Evolutionary conservation across 2,888 invertebrate genomes (phyloP), one percentile per base, ranked within the genome.

Genomic region (Halictus ligatus): DNA sequence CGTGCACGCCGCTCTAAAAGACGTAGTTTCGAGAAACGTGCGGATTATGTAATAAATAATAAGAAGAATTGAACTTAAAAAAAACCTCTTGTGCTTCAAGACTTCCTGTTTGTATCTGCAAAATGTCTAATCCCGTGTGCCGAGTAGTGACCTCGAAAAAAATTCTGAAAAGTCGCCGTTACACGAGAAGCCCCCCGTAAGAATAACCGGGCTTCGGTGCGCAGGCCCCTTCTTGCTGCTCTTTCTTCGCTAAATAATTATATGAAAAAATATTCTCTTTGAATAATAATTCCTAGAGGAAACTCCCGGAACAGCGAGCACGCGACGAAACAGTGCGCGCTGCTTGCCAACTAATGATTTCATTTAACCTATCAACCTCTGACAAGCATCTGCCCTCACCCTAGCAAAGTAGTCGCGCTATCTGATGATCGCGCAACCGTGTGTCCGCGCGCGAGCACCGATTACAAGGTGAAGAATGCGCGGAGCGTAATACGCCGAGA

Each of bases 401-500:
- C 75, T 67, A n/a, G 77, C 78, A 76, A 81, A 82, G 69, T 75
- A 79, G 67, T 46, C 60, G 58, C 75, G 81, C 15, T 83, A 69
- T 80, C 73, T 0, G 4, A 67, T 43, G 74, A 80, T 87, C 83
- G 76, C 71, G 54, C 64, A 48, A 40, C 78, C 71, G 64, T 64
- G 69, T 78, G 64, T 67, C 75, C 80, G 71, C 54, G 67, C n/a
- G 35, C 81, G 82, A 29, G 67, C 81, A 80, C 84, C 78, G 88
- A 90, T 89, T 85, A 83, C 58, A 84, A 87, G 87, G 78, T 86
- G 88, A 90, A 88, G 86, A 88, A 89, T 79, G 88, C 74, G 12
- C 21, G 54, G 35, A 35, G 67, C 69, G 71, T 89, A 91, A 91
- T 91, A 87, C 85, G 79, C 35, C 71, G 74, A 48, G 78, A 88